These are phyloP conservation scores for Latrodectus elegans DNA, from an alignment of 2,888 invertebrate genomes.

Conservation along the genomic window DNA sequence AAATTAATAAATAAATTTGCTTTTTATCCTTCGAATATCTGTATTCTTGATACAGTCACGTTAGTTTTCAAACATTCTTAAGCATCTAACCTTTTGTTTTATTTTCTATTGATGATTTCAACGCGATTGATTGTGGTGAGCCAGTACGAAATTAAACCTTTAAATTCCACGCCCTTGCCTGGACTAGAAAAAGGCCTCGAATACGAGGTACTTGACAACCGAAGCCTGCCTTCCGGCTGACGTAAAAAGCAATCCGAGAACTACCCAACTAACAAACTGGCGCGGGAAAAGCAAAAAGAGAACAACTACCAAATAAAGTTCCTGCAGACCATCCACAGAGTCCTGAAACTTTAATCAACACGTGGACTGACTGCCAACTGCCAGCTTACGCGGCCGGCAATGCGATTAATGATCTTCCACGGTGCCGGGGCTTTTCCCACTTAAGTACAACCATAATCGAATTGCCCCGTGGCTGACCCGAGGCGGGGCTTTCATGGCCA, in stretches of 20 bases:
- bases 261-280: no score
- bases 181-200: not conserved
- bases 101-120: no score
- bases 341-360: conserved; percentile 68
- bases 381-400: conserved; percentile 48
- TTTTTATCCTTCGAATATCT: no score
- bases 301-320: not conserved
- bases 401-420: conserved; percentile 51
- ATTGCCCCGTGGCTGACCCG: conserved; percentile 60
- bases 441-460: conserved; percentile 64
- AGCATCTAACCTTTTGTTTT: no score
- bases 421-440: conserved; percentile 8
- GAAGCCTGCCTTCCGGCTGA: not conserved
- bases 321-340: not conserved
- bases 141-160: no score
- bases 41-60: no score
- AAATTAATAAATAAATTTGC: no score
- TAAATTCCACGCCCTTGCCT: no score
- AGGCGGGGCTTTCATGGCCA: conserved; percentile 56
- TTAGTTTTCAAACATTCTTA: no score
- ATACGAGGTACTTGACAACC: conserved; percentile 14
- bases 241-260: no score
- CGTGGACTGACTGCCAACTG: conserved; percentile 67
- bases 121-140: no score
- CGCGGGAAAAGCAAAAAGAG: no score